Percentiles rank a stretch among this genome's conserved stretches.
phyloP scores from a whole-genome alignment of 2,888 invertebrate species.

The Opisthograptis luteolata region DNA sequence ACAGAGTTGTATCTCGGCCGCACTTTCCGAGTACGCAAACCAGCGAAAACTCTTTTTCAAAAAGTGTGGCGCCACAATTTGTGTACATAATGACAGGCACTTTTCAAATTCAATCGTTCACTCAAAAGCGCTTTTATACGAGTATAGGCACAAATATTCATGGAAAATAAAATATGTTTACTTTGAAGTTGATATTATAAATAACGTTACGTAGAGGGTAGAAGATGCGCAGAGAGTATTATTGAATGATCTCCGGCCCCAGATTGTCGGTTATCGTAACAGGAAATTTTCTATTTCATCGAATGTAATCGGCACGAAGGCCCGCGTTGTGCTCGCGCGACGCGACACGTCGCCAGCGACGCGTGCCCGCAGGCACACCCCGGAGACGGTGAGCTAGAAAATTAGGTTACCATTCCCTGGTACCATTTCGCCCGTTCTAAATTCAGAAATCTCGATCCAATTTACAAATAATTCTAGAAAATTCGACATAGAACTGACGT shows the following conservation, averaged over 20 bases:
- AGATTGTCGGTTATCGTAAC: constrained; percentile 63
- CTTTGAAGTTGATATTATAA: constrained; percentile 27
- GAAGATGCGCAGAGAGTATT: constrained; percentile 36
- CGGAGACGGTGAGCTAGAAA: constrained; percentile 54
- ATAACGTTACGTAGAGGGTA: constrained; percentile 34
- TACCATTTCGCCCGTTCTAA: constrained; percentile 44
- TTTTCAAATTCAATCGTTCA: constrained; percentile 47
- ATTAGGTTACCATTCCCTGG: constrained; percentile 67
- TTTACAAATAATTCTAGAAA: constrained; percentile 60
- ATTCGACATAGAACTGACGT: constrained; percentile 60
- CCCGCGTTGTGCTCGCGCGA: constrained; percentile 19
- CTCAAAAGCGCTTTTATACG: too few relatives aligned
- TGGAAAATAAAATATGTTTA: constrained; percentile 23
- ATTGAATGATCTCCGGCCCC: constrained; percentile 57
- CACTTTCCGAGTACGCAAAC: constrained; percentile 49
- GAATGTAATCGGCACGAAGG: constrained; percentile 61
- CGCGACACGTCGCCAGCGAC: constrained; percentile 39
- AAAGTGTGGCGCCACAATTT: constrained; percentile 26
- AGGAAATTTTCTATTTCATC: constrained; percentile 68
- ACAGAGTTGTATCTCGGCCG: constrained; percentile 50
- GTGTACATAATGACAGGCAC: constrained; percentile 43
- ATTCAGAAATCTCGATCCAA: constrained; percentile 64
- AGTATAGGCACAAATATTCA: constrained; percentile 12
- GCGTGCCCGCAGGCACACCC: constrained; percentile 38
- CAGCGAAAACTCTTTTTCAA: constrained; percentile 39